Evolutionary conservation across 2,797 vertebrate species (phyloP), one percentile per base, ranked within the genome.

Genomic region (Moxostoma hubbsi): DNA sequence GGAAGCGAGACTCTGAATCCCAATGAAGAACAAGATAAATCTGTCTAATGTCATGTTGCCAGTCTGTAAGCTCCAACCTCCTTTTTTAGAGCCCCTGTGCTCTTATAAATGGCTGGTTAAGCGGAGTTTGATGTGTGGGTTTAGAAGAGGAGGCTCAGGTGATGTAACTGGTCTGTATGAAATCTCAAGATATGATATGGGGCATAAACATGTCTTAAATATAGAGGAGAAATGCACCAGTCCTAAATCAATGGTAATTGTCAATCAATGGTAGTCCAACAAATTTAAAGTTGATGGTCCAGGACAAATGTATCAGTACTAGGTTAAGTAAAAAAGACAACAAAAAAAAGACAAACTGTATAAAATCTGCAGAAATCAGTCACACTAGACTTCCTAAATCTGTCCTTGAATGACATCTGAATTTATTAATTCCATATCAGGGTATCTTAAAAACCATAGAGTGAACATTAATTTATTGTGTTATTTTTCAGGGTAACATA

Each of bases 21-120:
- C 4, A 67, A 59, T 59, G 15, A 72, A 46, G 16, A 61, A 24
- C 5, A 1, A 61, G 46, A 36, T 8, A 43, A 63, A 74, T 9
- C 49, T 43, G 36, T 18, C 61, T 64, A 54, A 55, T 18, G 6
- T 64, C 24, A n/a, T 64, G 73, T 54, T 10, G 51, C 61, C 61
- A 15, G 59, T 18, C n/a, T 13, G 10, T 54, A 64, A 57, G 11
- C 69, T 72, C 55, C 10, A 54, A 45, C 15, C 55, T 59, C 10
- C 7, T 49, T 9, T 18, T 46, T 0, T 11, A 47, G 11, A 47
- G 24, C 61, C 36, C 18, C 6, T 63, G 24, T 12, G 6, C 61
- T 62, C 61, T 43, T 9, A 55, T 16, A 46, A 46, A 58, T 1
- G 43, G 10, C 12, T 43, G 59, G 11, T 43, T 43, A 43, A 61